Evolutionary conservation across 2,113 vertebrate genomes (phyloP).

Genomic region (Rhagologus leucostigma): DNA sequence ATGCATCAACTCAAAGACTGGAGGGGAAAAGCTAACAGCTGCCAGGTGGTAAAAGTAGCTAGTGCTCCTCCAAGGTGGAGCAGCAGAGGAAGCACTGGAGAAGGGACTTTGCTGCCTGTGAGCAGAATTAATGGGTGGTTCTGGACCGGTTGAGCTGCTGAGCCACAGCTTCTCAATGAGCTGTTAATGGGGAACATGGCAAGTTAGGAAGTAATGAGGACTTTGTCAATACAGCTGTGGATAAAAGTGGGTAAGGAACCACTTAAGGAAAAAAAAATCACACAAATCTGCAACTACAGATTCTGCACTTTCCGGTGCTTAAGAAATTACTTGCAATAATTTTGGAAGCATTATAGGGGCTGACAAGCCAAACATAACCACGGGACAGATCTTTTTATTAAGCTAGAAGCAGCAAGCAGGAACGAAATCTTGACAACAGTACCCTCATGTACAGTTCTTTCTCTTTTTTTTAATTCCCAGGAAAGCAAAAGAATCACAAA

Average conservation of each 20-base stretch:
- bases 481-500: not conserved
- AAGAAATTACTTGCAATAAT: constrained; percentile 47
- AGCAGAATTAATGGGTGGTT: constrained; percentile 21
- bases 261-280: constrained; percentile 15
- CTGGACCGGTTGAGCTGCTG: not conserved
- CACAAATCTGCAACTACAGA: constrained; percentile 39
- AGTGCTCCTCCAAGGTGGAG: not conserved
- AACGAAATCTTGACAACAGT: not conserved
- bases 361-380: constrained; percentile 2
- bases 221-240: constrained; percentile 50
- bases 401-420: not conserved
- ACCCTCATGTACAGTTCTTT: not conserved
- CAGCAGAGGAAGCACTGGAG: not conserved
- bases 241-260: constrained; percentile 38
- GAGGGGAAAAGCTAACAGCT: not conserved
- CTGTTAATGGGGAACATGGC: constrained; percentile 7
- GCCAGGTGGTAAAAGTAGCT: not conserved
- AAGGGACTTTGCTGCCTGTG: not conserved
- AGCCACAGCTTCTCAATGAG: constrained; percentile 9
- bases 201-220: constrained; percentile 45
- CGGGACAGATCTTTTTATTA: not conserved
- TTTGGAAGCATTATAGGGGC: constrained; percentile 15
- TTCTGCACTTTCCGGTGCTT: constrained; percentile 25
- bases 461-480: not conserved
- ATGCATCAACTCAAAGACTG: not conserved